phyloP scores from a whole-genome alignment of 2,888 invertebrate species.

The Tricholauxania praeusta region DNA sequence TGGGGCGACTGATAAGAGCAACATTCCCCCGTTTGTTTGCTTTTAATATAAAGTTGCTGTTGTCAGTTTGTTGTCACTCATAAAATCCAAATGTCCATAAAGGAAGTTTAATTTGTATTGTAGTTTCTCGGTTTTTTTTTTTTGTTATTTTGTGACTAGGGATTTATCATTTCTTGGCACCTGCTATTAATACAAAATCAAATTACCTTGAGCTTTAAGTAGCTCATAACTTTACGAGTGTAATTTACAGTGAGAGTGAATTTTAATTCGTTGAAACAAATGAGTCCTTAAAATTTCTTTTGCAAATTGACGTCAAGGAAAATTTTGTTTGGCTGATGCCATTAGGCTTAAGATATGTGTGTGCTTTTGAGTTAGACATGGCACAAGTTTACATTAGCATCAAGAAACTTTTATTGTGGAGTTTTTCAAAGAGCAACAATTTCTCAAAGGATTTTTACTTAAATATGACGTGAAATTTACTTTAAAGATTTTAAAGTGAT shows the following conservation, averaged over 20 bases:
- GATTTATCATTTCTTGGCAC: slow-evolving; percentile 60
- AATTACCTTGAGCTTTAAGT: slow-evolving; percentile 51
- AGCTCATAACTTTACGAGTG: too few relatives aligned
- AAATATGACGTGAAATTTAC: too few relatives aligned
- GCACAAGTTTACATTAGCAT: too few relatives aligned
- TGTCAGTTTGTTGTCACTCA: too few relatives aligned
- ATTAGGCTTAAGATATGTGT: slow-evolving; percentile 36
- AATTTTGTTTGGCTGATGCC: slow-evolving; percentile 44
- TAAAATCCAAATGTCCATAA: neutral
- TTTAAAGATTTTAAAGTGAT: too few relatives aligned
- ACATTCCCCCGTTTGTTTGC: slow-evolving; percentile 39
- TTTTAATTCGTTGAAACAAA: neutral
- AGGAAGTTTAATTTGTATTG: neutral
- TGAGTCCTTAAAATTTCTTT: neutral
- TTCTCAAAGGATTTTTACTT: too few relatives aligned
- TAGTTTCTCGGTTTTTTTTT: neutral
- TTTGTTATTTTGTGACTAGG: slow-evolving; percentile 30
- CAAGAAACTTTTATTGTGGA: too few relatives aligned
- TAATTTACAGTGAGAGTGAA: neutral
- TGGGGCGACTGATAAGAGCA: slow-evolving; percentile 15
- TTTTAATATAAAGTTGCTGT: slow-evolving; percentile 45
- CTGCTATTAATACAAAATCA: slow-evolving; percentile 56
- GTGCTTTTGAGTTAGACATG: neutral
- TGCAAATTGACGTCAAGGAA: slow-evolving; percentile 25
- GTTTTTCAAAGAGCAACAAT: too few relatives aligned